Conservation (phyloP, 2,797 vertebrate genomes). For the Acrocephalus scirpaceus region DNA sequence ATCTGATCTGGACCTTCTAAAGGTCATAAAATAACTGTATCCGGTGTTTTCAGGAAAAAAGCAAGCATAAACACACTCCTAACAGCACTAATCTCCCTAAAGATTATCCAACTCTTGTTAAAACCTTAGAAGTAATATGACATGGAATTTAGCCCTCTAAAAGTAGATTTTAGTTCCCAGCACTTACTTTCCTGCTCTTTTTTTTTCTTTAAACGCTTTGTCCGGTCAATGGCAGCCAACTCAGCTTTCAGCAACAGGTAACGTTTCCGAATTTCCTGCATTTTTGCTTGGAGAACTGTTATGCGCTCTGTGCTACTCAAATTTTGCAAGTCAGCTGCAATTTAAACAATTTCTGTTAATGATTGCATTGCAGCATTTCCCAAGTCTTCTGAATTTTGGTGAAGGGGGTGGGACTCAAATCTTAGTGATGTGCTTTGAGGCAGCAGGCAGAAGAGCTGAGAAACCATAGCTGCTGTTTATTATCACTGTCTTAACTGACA, state of each 20-base stretch:
- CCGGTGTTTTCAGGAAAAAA: background rate
- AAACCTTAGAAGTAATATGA: background rate
- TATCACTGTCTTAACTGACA: background rate
- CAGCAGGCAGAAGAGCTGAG: background rate
- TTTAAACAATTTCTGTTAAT: conserved; percentile 29
- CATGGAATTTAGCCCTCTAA: background rate
- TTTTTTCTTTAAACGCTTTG: conserved; percentile 91
- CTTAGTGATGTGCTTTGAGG: background rate
- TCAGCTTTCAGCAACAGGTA: conserved; percentile 96
- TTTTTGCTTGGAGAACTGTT: conserved; percentile 92
- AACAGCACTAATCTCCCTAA: background rate
- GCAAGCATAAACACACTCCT: background rate
- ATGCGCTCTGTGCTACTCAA: conserved; percentile 90
- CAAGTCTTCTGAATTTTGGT: background rate
- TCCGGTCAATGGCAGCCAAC: conserved; percentile 93
- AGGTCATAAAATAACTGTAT: background rate
- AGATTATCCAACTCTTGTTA: background rate
- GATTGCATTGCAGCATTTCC: background rate
- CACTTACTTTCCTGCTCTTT: conserved; percentile 94
- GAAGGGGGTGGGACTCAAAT: background rate
- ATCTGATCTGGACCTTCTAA: background rate
- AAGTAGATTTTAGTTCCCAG: background rate
- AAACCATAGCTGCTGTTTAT: background rate
- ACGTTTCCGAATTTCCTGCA: conserved; percentile 96
- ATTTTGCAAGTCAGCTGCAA: conserved; percentile 89